phyloP scores from a whole-genome alignment of 2,113 vertebrate genomes.

The Neodontobutis hainanensis region DNA sequence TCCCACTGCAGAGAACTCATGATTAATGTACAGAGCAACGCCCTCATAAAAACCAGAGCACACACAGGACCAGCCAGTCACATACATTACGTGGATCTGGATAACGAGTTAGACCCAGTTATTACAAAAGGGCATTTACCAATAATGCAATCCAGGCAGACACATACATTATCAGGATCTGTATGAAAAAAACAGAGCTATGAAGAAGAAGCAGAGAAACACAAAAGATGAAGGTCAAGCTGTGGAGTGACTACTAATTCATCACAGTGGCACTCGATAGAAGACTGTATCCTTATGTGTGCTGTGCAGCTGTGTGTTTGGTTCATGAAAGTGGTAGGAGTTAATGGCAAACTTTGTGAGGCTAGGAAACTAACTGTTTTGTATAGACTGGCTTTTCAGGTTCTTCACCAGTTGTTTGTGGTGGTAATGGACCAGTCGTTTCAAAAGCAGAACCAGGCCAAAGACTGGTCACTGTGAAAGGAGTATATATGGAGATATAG shows the following conservation, averaged over 20 bases:
- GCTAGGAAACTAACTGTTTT: slow-evolving; percentile 2
- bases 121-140: slow-evolving; percentile 39
- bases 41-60: slow-evolving; percentile 14
- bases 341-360: background rate
- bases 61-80: slow-evolving; percentile 9
- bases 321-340: no score
- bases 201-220: slow-evolving; percentile 1
- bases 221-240: slow-evolving; percentile 45
- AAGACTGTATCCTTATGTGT: background rate
- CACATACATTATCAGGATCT: slow-evolving; percentile 52
- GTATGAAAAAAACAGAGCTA: background rate
- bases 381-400: background rate
- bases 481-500: background rate
- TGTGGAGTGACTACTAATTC: slow-evolving; percentile 20
- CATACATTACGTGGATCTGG: slow-evolving; percentile 51
- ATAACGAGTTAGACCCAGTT: slow-evolving; percentile 2
- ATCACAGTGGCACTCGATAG: slow-evolving; percentile 10
- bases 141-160: slow-evolving; percentile 35
- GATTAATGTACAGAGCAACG: slow-evolving; percentile 16
- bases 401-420: no score
- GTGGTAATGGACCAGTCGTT: background rate
- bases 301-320: background rate
- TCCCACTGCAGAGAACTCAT: background rate
- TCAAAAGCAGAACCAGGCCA: background rate
- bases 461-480: background rate